Evolutionary conservation across 2,113 vertebrate species (phyloP), one percentile per base, ranked within the genome.

Genomic region (Cygnus buccinator): DNA sequence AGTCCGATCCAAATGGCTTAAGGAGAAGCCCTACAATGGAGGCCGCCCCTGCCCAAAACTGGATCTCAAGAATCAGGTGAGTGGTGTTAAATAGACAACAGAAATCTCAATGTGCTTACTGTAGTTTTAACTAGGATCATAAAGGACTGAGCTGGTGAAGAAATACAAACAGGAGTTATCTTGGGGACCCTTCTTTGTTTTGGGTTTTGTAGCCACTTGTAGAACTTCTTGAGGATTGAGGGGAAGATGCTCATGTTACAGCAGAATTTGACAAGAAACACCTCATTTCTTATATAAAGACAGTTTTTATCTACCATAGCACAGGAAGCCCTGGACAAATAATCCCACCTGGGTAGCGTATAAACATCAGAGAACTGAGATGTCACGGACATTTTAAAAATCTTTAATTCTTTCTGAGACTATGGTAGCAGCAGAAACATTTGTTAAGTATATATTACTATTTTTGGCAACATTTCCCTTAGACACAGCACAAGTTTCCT

Each of bases 21-120:
- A 99, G 79, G 99, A 99, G 95, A 99, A 99, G 93, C 99, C 99
- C 15, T 99, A 99, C 93, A 99, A 99, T 48, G 99, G 99, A 72
- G 99, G 99, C 13, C 98, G 99, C 13, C 99, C 99, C 1, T 99
- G 99, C 96, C 99, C 99, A 77, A 99, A 98, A 90, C 97, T 99
- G 95, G 99, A 99, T 97, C 98, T 99, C 84, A 99, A 98, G 98
- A 99, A 99, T 95, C 99, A 99, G 99, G 99, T 99, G 98, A 98
- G 98, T 55, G 25, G 35, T 7, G 3, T 54, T 65, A 35, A 52
- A 28, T 4, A 71, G 76, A 61, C 85, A 80, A 10, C 55, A 87
- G 74, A 86, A 71, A 18, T 25, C 62, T 70, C 37, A 33, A 26
- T 58, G 37, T 67, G 43, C 55, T 80, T 58, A 14, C 58, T 74